Percentiles rank a stretch among this genome's conserved stretches.
Conservation (phyloP, 2,113 vertebrate species). For the Sebastes fasciatus region DNA sequence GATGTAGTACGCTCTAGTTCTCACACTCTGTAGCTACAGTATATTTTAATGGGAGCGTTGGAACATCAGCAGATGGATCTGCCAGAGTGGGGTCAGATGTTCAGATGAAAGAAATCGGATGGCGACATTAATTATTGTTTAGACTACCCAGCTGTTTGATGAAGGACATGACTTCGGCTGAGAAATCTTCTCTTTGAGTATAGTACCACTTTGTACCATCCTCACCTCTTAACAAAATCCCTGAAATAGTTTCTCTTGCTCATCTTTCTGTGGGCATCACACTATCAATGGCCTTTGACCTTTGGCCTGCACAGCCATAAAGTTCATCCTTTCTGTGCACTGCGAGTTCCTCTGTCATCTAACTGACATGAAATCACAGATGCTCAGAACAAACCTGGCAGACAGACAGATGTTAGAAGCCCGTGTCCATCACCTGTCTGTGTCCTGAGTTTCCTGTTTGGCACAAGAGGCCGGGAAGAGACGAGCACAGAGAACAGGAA, state of each 20-base stretch:
- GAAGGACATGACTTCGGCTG: conserved; percentile 32
- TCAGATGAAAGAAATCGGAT: conserved; percentile 55
- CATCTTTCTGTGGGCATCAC: not conserved
- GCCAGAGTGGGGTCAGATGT: conserved; percentile 31
- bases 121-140: conserved; percentile 63
- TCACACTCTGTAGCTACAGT: conserved; percentile 3
- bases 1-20: not conserved
- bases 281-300: not conserved
- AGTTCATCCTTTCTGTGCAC: not conserved
- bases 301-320: not conserved
- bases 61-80: conserved; percentile 30
- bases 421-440: conserved; percentile 1
- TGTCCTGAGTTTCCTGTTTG: conserved; percentile 35
- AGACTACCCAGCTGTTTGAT: conserved; percentile 58
- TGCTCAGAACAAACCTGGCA: not conserved
- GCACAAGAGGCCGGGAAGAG: conserved; percentile 30
- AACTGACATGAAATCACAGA: not conserved
- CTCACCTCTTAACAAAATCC: not conserved
- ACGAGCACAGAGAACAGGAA: conserved; percentile 44
- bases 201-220: not conserved
- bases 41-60: conserved; percentile 12
- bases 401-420: not conserved
- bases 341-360: not conserved
- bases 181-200: conserved; percentile 6
- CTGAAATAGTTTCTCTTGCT: not conserved